A percentile compares a stretch with the other conserved stretches of the same genome.
These are phyloP conservation scores for Euclidia mi DNA, from an alignment of 2,888 invertebrate genomes.

Conservation along the genomic window DNA sequence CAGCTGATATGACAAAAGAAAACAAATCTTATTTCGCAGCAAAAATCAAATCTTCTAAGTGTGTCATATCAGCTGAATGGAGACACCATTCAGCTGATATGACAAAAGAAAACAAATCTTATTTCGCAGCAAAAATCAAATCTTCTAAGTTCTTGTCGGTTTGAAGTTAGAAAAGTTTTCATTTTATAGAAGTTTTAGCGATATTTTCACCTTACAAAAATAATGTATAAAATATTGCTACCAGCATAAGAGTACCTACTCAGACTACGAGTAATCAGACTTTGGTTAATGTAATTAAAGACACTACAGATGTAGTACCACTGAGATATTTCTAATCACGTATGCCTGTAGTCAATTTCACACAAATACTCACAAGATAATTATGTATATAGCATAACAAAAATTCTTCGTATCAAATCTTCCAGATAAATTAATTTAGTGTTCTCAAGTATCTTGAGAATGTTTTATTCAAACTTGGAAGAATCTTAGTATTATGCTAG, in stretches of 20 bases:
- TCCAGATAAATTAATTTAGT: constrained; percentile 32
- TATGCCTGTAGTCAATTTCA: too few species aligned
- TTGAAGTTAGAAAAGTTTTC: constrained; percentile 20
- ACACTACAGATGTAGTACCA: too few species aligned
- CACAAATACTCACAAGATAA: too few species aligned
- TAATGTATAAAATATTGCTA: too few species aligned
- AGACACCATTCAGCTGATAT: too few species aligned
- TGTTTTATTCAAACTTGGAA: constrained; percentile 19
- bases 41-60: constrained; percentile 34
- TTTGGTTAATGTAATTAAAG: too few species aligned
- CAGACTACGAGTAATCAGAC: too few species aligned
- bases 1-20: constrained; percentile 56
- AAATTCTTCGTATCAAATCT: constrained; percentile 15
- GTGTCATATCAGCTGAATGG: too few species aligned
- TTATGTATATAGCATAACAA: not conserved
- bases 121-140: too few species aligned
- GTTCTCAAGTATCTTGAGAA: constrained; percentile 19
- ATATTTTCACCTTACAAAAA: constrained; percentile 5
- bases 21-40: constrained; percentile 47
- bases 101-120: too few species aligned
- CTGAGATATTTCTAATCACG: too few species aligned
- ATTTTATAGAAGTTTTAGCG: constrained; percentile 4
- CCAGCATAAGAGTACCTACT: too few species aligned
- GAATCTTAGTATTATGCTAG: not conserved
- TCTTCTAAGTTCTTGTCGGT: constrained; percentile 21